Conservation (phyloP, 2,888 invertebrate genomes). For the Micoletzkya japonica region DNA sequence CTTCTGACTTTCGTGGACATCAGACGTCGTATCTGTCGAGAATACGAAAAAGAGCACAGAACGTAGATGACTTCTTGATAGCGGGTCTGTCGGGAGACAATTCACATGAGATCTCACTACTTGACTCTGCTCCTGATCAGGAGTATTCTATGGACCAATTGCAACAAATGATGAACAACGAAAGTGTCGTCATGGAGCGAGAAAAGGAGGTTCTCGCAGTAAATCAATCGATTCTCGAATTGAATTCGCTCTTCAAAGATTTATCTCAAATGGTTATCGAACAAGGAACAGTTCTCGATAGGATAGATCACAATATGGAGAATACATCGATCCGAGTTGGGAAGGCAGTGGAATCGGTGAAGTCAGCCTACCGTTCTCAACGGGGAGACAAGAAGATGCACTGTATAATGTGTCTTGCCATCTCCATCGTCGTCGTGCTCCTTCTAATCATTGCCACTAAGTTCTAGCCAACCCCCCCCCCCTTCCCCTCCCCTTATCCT, state of each 20-base stretch:
- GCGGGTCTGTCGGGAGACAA: constrained; percentile 13
- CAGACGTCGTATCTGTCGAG: constrained; percentile 22
- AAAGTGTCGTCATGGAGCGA: constrained; percentile 55
- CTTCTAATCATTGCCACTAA: constrained; percentile 69
- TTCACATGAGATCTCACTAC: constrained; percentile 14
- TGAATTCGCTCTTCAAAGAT: constrained; percentile 80
- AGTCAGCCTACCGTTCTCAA: constrained; percentile 73
- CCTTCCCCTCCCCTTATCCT: constrained; percentile 8
- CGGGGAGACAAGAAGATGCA: constrained; percentile 88
- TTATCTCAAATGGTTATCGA: constrained; percentile 81
- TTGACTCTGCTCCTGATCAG: constrained; percentile 50
- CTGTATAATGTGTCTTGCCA: constrained; percentile 80
- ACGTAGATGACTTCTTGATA: constrained; percentile 27
- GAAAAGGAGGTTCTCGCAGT: constrained; percentile 60
- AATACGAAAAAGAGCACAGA: constrained; percentile 26
- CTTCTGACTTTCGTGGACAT: constrained; percentile 73
- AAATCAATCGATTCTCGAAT: constrained; percentile 75
- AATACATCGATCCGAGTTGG: constrained; percentile 84
- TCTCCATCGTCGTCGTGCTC: constrained; percentile 72
- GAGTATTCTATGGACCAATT: constrained; percentile 72
- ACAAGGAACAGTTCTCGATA: constrained; percentile 87
- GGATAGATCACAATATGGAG: constrained; percentile 97
- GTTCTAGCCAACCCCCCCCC: constrained; percentile 37
- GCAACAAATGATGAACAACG: constrained; percentile 79
- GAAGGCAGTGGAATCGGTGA: constrained; percentile 47